These are phyloP conservation scores for Oryzias woworae DNA, from an alignment of 2,113 vertebrate species.

Conservation along the genomic window DNA sequence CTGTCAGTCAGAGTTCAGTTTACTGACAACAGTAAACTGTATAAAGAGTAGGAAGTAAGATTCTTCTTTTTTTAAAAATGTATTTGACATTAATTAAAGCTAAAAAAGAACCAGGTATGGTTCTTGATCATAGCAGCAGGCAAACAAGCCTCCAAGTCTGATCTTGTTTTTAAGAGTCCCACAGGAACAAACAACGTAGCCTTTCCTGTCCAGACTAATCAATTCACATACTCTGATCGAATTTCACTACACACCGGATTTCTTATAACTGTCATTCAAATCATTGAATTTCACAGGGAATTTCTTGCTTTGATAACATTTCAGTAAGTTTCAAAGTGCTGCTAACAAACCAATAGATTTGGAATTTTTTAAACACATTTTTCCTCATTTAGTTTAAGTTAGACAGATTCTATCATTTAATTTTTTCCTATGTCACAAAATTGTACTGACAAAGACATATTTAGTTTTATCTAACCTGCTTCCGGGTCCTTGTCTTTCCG, in stretches of 20 bases:
- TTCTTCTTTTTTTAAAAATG: no score
- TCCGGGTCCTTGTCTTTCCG: conserved; percentile 98
- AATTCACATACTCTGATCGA: conserved; percentile 55
- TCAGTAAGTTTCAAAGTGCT: conserved; percentile 6
- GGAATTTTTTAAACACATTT: neutral
- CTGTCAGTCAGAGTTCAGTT: no score
- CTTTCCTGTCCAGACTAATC: conserved; percentile 57
- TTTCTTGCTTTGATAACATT: conserved; percentile 34
- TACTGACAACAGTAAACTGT: no score
- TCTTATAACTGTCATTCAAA: conserved; percentile 49
- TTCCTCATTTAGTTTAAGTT: no score
- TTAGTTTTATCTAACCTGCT: conserved; percentile 87
- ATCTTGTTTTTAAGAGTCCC: conserved; percentile 31
- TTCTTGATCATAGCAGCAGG: neutral
- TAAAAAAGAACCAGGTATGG: conserved; percentile 1
- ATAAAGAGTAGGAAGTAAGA: no score
- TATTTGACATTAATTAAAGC: conserved; percentile 5
- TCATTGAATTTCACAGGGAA: conserved; percentile 28
- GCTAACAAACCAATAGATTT: conserved; percentile 10
- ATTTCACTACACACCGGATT: conserved; percentile 42
- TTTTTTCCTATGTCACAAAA: neutral
- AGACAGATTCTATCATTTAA: no score
- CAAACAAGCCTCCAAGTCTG: conserved; percentile 15
- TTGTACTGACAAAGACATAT: conserved; percentile 20
- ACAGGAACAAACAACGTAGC: conserved; percentile 34